Conservation (phyloP, 2,797 vertebrate species). For the Spizella passerina region DNA sequence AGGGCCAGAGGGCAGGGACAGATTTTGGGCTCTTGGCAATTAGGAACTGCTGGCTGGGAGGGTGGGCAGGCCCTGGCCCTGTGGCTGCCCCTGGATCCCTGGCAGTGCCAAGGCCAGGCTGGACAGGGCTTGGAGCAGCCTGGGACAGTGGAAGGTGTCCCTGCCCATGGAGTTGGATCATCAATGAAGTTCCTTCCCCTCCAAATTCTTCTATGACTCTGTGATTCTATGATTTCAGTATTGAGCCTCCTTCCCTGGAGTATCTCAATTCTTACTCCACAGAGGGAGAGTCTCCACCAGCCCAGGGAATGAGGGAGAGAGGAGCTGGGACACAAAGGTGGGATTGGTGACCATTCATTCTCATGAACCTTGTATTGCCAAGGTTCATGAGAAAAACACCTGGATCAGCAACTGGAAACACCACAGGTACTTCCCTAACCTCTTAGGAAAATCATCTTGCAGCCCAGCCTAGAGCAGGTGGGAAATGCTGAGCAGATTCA, state of each 20-base stretch:
- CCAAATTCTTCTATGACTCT: not conserved
- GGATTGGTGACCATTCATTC: not conserved
- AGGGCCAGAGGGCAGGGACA: not conserved
- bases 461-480: too few relatives aligned
- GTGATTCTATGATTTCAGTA: not conserved
- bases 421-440: not conserved
- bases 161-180: not conserved
- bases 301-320: not conserved
- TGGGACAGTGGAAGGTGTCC: rapidly evolving
- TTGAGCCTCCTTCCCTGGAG: not conserved
- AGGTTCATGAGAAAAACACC: not conserved
- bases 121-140: rapidly evolving
- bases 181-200: not conserved
- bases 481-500: not conserved
- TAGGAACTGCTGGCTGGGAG: too few relatives aligned
- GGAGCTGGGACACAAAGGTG: not conserved
- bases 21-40: too few relatives aligned
- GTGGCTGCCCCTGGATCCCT: not conserved
- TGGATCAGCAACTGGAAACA: not conserved
- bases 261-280: not conserved
- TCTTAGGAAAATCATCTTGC: not conserved
- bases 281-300: not conserved
- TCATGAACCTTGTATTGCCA: too few relatives aligned
- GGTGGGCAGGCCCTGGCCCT: too few relatives aligned
- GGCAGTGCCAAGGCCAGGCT: rapidly evolving